A percentile compares a stretch with the other conserved stretches of the same genome.
Evolutionary conservation across 1,140 invertebrate genomes (phyloP).

Genomic region (Antheraea pernyi): DNA sequence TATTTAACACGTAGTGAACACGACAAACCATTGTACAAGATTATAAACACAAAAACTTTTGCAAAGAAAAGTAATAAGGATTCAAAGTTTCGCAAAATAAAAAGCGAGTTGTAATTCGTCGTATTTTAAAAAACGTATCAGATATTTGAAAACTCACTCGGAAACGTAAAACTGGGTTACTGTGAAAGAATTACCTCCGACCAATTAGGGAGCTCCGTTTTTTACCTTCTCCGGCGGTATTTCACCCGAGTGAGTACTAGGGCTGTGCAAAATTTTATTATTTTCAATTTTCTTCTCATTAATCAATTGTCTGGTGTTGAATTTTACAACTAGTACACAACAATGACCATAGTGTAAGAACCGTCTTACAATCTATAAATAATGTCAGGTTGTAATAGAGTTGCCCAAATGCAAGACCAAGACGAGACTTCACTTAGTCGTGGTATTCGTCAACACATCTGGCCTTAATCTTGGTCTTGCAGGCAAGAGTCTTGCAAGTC

Average conservation of each 20-base stretch:
- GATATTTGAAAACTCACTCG: not conserved
- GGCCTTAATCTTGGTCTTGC: too few species aligned
- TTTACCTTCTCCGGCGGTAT: not conserved
- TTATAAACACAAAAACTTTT: not conserved
- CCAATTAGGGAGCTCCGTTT: slow-evolving; percentile 1
- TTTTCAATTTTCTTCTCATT: not conserved
- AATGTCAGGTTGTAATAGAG: too few species aligned
- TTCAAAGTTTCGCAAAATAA: not conserved
- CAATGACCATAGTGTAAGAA: too few species aligned
- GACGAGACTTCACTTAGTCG: too few species aligned
- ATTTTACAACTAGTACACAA: too few species aligned
- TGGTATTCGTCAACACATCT: too few species aligned
- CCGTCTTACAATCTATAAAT: too few species aligned
- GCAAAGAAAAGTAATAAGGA: not conserved
- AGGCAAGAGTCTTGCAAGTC: too few species aligned
- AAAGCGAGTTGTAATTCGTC: not conserved
- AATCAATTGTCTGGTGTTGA: too few species aligned
- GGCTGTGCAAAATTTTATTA: not conserved
- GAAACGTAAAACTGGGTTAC: not conserved
- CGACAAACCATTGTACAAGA: too few species aligned
- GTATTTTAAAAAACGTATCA: not conserved
- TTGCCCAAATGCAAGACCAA: too few species aligned
- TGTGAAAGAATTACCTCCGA: not conserved
- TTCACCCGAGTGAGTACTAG: not conserved
- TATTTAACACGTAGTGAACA: too few species aligned